phyloP scores from a whole-genome alignment of 2,113 vertebrate species.

The Rhinogobius similis region DNA sequence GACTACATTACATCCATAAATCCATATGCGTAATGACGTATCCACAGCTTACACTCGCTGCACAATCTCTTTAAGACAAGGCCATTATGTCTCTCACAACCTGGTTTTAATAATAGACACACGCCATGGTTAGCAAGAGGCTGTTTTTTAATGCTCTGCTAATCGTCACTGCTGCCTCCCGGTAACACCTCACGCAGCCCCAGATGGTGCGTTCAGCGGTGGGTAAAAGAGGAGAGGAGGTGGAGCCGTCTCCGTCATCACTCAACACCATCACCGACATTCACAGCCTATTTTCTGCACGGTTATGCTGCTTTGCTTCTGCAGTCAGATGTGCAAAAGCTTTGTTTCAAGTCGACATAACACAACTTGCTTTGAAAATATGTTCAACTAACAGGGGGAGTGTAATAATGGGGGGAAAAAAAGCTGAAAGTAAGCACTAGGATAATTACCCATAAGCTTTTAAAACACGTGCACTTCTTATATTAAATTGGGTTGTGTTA shows the following conservation, averaged over 20 bases:
- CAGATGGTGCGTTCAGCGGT: slow-evolving; percentile 44
- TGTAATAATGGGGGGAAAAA: too few species aligned
- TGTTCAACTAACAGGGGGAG: too few species aligned
- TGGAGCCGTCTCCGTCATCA: slow-evolving; percentile 26
- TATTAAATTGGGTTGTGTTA: too few species aligned
- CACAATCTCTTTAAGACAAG: slow-evolving; percentile 17
- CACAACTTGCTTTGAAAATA: too few species aligned
- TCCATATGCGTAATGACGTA: background rate
- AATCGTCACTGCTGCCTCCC: slow-evolving; percentile 52
- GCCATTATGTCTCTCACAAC: slow-evolving; percentile 16
- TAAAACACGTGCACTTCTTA: background rate
- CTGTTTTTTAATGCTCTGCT: slow-evolving; percentile 38
- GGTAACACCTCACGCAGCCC: slow-evolving; percentile 36
- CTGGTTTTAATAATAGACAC: slow-evolving; percentile 26
- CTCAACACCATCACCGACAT: slow-evolving; percentile 12
- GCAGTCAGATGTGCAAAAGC: background rate
- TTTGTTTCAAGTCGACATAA: background rate
- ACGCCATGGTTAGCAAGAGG: slow-evolving; percentile 18
- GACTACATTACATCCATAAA: background rate
- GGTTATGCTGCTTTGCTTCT: background rate
- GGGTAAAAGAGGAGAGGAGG: slow-evolving; percentile 34
- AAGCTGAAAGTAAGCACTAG: too few species aligned
- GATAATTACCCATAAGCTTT: too few species aligned
- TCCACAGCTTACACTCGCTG: background rate
- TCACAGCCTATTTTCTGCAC: background rate